These are phyloP conservation scores for Pomacea maculata DNA, from an alignment of 1,140 invertebrate genomes.

Conservation along the genomic window DNA sequence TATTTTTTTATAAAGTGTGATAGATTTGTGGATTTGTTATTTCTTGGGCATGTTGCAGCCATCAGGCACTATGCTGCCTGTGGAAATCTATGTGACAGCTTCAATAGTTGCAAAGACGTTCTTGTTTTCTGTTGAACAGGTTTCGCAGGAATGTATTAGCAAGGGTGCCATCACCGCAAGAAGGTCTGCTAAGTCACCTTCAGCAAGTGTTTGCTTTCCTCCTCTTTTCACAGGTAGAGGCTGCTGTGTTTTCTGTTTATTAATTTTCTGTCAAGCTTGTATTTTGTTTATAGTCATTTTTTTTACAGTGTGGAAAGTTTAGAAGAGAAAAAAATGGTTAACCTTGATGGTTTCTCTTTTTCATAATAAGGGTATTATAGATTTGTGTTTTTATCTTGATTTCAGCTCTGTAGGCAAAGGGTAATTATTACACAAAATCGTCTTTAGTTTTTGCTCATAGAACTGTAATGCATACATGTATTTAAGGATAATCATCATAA, in stretches of 20 bases:
- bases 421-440: not conserved
- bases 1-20: too few species aligned
- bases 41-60: too few species aligned
- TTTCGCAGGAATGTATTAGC: constrained; percentile 73
- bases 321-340: not conserved
- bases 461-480: too few species aligned
- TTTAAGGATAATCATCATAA: too few species aligned
- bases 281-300: not conserved
- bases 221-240: constrained; percentile 71
- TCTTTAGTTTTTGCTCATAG: too few species aligned
- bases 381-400: too few species aligned
- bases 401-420: too few species aligned
- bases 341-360: not conserved
- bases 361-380: too few species aligned
- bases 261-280: not conserved
- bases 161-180: constrained; percentile 65
- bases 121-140: constrained; percentile 59
- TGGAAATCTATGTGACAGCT: too few species aligned
- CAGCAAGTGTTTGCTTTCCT: constrained; percentile 80
- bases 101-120: too few species aligned
- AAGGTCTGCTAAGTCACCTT: constrained; percentile 72
- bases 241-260: not conserved
- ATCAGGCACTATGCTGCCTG: too few species aligned
- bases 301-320: not conserved
- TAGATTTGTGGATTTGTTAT: too few species aligned